Conservation (phyloP, 1,140 invertebrate species). For the Tyrophagus putrescentiae region DNA sequence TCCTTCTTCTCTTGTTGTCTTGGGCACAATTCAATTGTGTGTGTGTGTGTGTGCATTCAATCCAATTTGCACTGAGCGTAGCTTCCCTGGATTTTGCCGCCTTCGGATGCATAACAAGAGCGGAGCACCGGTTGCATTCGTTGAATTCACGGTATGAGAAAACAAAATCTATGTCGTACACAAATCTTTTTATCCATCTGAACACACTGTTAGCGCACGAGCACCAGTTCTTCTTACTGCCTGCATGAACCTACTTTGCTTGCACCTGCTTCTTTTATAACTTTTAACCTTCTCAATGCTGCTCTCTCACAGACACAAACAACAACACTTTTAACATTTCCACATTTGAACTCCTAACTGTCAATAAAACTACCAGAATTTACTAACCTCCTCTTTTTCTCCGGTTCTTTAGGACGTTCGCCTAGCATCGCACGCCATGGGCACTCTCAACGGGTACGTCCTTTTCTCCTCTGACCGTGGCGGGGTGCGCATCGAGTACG, state of each 20-base stretch:
- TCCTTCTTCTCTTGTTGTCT: background rate
- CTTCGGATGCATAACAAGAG: constrained; percentile 91
- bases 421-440: constrained; percentile 70
- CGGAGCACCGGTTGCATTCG: constrained; percentile 80
- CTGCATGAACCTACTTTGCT: background rate
- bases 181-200: background rate
- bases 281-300: background rate
- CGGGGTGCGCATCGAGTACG: constrained; percentile 93
- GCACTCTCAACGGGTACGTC: constrained; percentile 78
- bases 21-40: no score
- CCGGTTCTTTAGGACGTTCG: constrained; percentile 44
- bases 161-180: background rate
- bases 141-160: constrained; percentile 61
- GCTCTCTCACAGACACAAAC: no score
- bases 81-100: constrained; percentile 89
- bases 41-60: no score
- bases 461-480: constrained; percentile 83
- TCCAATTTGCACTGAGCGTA: no score
- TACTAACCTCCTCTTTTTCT: no score
- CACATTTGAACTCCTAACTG: no score
- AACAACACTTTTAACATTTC: no score
- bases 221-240: background rate
- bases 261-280: background rate
- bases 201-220: background rate
- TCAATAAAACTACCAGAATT: no score